Base-by-base conservation (phyloP, 2,797 vertebrate species). In the Leptodactylus fallax region DNA sequence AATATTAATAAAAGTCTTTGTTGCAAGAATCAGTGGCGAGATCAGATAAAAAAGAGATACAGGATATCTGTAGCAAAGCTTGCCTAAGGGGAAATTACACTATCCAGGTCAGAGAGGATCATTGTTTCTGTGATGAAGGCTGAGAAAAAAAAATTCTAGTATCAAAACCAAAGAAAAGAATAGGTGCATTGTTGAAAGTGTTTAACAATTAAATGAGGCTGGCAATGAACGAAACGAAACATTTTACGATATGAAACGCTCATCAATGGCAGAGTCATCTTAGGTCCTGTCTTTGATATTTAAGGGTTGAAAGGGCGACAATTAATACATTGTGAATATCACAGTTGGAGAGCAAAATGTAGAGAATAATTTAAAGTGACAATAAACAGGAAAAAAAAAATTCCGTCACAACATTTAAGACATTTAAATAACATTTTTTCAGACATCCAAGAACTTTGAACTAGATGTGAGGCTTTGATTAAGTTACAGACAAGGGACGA, bases 1-100 rank as follows among this genome's bases (percentile, higher is more conserved):
- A 96, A 97, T 97, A 97, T 96, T 97, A 95, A 96, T 95, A 93
- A 90, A 94, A 91, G 88, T 55, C 94, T 94, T 95, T 94, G 80
- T 94, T 86, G 88, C 88, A 86, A 91, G 92, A 95, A 94, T 93
- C 93, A 93, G 92, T 95, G 90, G 92, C 90, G 95, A 96, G 94
- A 95, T 95, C 93, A 95, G 94, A 96, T 90, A 90, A 88, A n/a
- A 93, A 94, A 94, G 95, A 93, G 95, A 93, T 92, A 93, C 90
- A 92, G 91, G 93, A 67, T 90, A 89, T 93, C 91, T 92, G 91
- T 89, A 93, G 93, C 69, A 88, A 87, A 94, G 87, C 84, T 92
- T 93, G 91, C 93, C 92, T 92, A 88, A 92, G 88, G 93, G 91
- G 55, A 91, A 92, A 81, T n/a, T 1, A 56, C 90, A 60, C 72